Conservation (phyloP, 2,797 vertebrate genomes). For the Pseudochirops cupreus region DNA sequence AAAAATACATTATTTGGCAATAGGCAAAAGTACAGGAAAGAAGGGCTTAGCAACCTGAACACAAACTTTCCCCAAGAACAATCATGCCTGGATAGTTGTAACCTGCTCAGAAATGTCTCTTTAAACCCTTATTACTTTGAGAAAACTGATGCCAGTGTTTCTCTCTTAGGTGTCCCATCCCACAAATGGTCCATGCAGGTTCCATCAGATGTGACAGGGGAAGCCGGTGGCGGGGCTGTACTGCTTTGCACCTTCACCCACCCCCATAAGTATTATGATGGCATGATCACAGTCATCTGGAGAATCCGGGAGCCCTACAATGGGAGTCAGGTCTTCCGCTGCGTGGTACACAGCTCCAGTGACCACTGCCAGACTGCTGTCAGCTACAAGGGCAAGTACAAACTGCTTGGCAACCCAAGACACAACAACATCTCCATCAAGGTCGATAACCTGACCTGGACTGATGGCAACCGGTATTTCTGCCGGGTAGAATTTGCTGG, state of each 20-base stretch:
- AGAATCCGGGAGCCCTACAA: conserved; percentile 88
- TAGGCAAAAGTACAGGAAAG: not conserved
- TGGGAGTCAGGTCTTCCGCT: conserved; percentile 89
- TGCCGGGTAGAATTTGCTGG: conserved; percentile 92
- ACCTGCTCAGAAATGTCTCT: not conserved
- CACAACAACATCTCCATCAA: conserved; percentile 94
- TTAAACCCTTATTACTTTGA: not conserved
- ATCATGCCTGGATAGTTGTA: not conserved
- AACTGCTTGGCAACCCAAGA: conserved; percentile 92
- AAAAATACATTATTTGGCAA: not conserved
- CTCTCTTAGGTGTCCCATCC: conserved; percentile 75
- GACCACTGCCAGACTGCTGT: conserved; percentile 88
- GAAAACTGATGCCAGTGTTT: not conserved
- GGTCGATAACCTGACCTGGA: conserved; percentile 89
- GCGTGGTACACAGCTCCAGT: conserved; percentile 84
- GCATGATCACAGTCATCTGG: conserved; percentile 92
- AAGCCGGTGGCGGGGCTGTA: conserved; percentile 89
- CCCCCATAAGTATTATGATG: conserved; percentile 91
- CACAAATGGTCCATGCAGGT: conserved; percentile 93
- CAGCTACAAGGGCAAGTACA: conserved; percentile 92
- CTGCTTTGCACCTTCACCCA: conserved; percentile 95
- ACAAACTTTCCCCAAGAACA: not conserved
- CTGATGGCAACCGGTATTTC: conserved; percentile 93
- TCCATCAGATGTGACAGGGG: conserved; percentile 89
- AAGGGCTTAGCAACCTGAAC: not conserved